These are phyloP conservation scores for Caenorhabditis sp. DNA, from an alignment of 2,888 invertebrate genomes.

Conservation along the genomic window DNA sequence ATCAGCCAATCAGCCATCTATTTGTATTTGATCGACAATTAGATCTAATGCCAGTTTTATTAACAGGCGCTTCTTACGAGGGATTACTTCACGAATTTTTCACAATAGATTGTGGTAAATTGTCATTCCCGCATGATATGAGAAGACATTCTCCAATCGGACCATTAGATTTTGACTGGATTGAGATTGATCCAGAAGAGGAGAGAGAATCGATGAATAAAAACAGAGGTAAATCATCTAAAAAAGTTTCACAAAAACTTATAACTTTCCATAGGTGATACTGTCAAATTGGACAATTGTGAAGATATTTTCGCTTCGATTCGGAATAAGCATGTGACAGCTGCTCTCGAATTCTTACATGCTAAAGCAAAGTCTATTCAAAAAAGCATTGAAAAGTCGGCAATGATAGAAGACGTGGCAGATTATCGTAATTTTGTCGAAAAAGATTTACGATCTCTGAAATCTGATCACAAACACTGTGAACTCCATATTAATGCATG, in stretches of 20 bases:
- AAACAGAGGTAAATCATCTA: constrained; percentile 38
- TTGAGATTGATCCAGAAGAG: constrained; percentile 38
- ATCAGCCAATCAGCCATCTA: constrained; percentile 67
- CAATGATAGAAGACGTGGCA: constrained; percentile 75
- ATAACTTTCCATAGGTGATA: constrained; percentile 3
- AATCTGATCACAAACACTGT: constrained; percentile 84
- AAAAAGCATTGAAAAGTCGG: constrained; percentile 38
- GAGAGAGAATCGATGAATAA: constrained; percentile 25
- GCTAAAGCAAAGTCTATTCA: constrained; percentile 79
- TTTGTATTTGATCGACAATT: constrained; percentile 71
- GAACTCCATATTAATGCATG: constrained; percentile 89
- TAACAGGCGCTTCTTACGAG: constrained; percentile 91
- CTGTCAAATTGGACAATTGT: constrained; percentile 62
- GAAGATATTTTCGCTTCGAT: constrained; percentile 76
- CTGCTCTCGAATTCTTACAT: constrained; percentile 85
- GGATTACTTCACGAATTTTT: constrained; percentile 89
- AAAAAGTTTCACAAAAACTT: no score
- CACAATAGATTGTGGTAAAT: constrained; percentile 80
- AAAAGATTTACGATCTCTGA: constrained; percentile 84
- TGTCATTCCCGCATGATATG: constrained; percentile 34
- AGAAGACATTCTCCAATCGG: constrained; percentile 24
- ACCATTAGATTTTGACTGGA: constrained; percentile 36
- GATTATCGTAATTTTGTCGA: constrained; percentile 91
- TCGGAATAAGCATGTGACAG: constrained; percentile 89
- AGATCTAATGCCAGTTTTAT: constrained; percentile 84